Conservation (phyloP, 2,113 vertebrate species). For the Saccopteryx bilineata region DNA sequence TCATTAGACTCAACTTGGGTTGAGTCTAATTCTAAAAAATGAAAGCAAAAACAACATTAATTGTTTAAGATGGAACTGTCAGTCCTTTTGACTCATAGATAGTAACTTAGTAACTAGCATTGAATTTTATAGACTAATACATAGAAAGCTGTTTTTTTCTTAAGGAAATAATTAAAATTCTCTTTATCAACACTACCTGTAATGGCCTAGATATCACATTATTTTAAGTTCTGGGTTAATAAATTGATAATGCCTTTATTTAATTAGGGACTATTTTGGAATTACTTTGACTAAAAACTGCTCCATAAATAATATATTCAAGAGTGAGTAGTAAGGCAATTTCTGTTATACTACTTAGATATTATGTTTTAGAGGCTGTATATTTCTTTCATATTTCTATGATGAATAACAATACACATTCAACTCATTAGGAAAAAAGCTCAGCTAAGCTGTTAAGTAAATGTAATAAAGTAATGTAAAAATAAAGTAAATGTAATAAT, state of each 20-base stretch:
- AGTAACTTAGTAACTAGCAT: neutral
- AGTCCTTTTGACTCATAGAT: neutral
- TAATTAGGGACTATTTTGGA: neutral
- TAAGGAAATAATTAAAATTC: neutral
- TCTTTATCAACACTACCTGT: neutral
- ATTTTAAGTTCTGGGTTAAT: neutral
- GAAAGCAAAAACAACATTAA: neutral
- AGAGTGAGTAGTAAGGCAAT: neutral
- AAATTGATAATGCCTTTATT: conserved; percentile 12
- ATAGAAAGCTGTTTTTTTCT: neutral
- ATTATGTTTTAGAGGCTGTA: neutral
- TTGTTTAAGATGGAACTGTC: neutral
- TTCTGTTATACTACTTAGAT: neutral
- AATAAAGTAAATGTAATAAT: too few relatives aligned
- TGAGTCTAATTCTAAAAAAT: neutral
- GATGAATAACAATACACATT: neutral
- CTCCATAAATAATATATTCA: neutral
- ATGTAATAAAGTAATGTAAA: neutral
- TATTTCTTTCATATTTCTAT: conserved; percentile 45
- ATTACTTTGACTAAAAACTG: neutral
- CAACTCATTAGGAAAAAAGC: neutral
- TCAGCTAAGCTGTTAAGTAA: neutral
- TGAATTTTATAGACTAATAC: neutral
- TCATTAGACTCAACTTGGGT: neutral
- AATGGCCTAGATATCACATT: neutral